Evolutionary conservation across 2,797 vertebrate genomes (phyloP).

Genomic region (Merluccius polli): DNA sequence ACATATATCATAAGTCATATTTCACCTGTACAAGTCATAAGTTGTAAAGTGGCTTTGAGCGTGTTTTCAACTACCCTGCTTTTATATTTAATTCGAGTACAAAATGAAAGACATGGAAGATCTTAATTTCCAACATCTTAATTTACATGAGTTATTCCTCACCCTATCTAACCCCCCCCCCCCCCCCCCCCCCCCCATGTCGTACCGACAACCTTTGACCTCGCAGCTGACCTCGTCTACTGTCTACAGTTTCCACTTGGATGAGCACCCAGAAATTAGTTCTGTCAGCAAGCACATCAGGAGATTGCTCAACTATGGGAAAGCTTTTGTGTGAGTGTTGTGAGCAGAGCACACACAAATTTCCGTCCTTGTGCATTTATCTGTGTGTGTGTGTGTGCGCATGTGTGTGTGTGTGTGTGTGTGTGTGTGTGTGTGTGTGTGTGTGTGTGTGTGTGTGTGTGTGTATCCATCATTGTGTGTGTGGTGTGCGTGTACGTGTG

Average conservation of each 20-base stretch:
- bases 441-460: not conserved
- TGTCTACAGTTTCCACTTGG: slow-evolving; percentile 24
- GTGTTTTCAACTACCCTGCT: not conserved
- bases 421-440: not conserved
- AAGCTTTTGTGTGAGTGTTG: not conserved
- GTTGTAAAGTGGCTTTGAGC: slow-evolving; percentile 20
- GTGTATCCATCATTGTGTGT: not conserved
- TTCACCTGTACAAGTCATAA: not conserved
- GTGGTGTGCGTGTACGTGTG: slow-evolving; percentile 3
- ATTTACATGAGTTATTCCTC: too few relatives aligned
- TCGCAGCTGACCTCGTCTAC: not conserved
- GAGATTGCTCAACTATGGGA: not conserved
- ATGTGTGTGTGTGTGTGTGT: not conserved
- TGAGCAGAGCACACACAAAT: not conserved
- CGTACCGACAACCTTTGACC: too few relatives aligned
- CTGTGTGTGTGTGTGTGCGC: too few relatives aligned
- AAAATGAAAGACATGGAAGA: not conserved
- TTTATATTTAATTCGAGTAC: not conserved
- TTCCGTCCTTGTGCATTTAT: not conserved
- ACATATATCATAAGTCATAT: not conserved
- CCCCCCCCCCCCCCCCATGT: too few relatives aligned
- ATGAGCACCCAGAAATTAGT: slow-evolving; percentile 9
- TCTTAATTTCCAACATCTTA: too few relatives aligned
- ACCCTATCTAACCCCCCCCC: not conserved
- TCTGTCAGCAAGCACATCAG: slow-evolving; percentile 10